Evolutionary conservation across 1,140 invertebrate genomes (phyloP), one percentile per base, ranked within the genome.

Genomic region (Alviniconcha marisindica): DNA sequence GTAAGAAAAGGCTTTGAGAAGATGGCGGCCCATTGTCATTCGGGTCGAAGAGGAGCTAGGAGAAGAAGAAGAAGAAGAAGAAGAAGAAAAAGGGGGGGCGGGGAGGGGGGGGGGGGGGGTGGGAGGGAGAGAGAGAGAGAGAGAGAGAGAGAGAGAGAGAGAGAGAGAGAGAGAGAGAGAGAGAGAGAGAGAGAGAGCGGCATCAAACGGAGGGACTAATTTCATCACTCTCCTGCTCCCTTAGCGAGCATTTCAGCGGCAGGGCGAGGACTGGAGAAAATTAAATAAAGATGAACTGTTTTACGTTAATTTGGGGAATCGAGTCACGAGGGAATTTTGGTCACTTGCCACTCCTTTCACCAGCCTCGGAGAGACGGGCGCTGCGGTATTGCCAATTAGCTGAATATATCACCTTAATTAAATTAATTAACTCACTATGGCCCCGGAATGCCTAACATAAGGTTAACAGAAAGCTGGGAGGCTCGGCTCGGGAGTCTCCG

Each of bases 241-340:
- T 51, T 31, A 63, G 83, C 77, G 78, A 24, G 78, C 77, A 54
- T 84, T 84, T 81, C 33, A 77, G 78, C 38, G 51, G 66, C 31
- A 74, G 38, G 28, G 48, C 28, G 44, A 56, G 48, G 12, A 44
- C 54, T 21, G 44, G 42, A 81, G 69, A 71, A 84, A 84, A 84
- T 84, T 84, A 84, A 84, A 84, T 84, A 84, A 84, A 84, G 83
- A 84, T 84, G 83, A 84, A 84, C 83, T 84, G 83, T 84, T 84
- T 84, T 84, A 79, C 83, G 83, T 81, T 84, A 84, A 84, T 84
- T 84, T 84, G 78, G 69, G 83, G 66, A 80, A 56, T 81, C 78
- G 40, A 44, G 60, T 51, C 83, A 42, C 83, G n/a, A 38, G 83
- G 78, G 83, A 81, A n/a, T 21, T 63, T 33, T n/a, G 54, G 51